phyloP scores from a whole-genome alignment of 2,113 vertebrate genomes.

The Tichodroma muraria region DNA sequence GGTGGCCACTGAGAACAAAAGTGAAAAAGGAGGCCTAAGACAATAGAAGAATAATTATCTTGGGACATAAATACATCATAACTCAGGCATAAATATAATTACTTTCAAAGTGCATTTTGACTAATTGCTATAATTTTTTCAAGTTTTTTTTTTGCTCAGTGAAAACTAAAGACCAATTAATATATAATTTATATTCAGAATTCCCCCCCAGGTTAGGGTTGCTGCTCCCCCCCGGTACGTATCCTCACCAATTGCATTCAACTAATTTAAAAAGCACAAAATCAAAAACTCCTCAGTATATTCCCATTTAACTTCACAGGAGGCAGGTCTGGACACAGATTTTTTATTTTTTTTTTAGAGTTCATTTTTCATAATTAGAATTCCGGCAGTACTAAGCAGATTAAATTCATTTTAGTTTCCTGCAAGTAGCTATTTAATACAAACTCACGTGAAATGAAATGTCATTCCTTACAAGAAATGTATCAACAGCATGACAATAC shows the following conservation, averaged over 20 bases:
- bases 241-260: background rate
- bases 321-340: background rate
- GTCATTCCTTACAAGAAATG: background rate
- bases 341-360: background rate
- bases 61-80: background rate
- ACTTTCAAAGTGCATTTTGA: background rate
- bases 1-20: background rate
- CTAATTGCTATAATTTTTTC: background rate
- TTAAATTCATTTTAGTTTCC: background rate
- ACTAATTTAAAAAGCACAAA: background rate
- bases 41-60: background rate
- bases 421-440: background rate
- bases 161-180: background rate
- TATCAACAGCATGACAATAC: background rate
- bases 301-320: background rate
- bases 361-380: constrained; percentile 6
- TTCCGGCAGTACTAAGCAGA: background rate
- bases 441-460: background rate
- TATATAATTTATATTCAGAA: background rate
- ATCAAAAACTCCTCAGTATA: background rate
- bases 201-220: background rate
- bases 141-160: background rate
- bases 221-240: background rate
- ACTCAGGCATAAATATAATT: background rate
- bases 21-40: background rate